These are phyloP conservation scores for Tautogolabrus adspersus DNA, from an alignment of 2,113 vertebrate species.

Conservation along the genomic window DNA sequence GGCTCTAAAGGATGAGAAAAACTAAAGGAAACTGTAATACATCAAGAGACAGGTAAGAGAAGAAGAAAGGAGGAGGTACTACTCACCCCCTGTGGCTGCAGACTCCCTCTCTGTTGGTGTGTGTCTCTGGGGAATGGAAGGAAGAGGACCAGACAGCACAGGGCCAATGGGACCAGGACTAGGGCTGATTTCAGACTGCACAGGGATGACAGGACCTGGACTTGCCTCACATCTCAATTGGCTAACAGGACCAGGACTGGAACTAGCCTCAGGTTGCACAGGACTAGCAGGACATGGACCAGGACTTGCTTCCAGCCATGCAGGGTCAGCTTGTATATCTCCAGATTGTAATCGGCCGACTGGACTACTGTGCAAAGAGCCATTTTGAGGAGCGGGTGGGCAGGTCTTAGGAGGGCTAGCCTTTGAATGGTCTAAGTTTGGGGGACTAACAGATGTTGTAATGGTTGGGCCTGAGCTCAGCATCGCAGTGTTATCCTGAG, in stretches of 20 bases:
- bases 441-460: neutral
- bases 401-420: constrained; percentile 15
- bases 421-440: neutral
- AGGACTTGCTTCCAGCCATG: neutral
- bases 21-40: too few relatives aligned
- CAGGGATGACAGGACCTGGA: neutral
- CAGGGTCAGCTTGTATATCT: neutral
- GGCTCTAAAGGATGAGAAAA: too few relatives aligned
- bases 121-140: neutral
- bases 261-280: neutral
- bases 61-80: constrained; percentile 26
- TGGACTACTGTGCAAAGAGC: constrained; percentile 1
- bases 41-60: too few relatives aligned
- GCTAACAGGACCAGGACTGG: neutral
- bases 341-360: neutral
- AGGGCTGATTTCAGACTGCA: neutral
- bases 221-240: neutral
- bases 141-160: neutral
- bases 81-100: constrained; percentile 19
- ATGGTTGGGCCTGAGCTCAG: constrained; percentile 20
- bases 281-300: neutral
- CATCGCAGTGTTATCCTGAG: constrained; percentile 51
- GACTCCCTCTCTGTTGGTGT: neutral
- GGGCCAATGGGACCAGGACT: neutral
- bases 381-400: neutral